These are phyloP conservation scores for Hydrotaea cyrtoneurina DNA, from an alignment of 2,888 invertebrate species.

Conservation along the genomic window DNA sequence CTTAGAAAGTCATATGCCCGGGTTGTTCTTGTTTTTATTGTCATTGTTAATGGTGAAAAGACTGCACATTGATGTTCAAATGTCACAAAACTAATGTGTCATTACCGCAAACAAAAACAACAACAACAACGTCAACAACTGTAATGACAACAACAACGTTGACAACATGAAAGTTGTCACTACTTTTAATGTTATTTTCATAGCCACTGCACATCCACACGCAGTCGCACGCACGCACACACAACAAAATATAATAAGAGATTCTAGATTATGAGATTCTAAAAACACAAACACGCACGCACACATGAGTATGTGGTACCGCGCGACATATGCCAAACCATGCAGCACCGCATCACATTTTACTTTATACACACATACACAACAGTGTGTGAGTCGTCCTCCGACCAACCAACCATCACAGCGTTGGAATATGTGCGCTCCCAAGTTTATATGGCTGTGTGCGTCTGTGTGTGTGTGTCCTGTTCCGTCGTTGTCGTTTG, in stretches of 20 bases:
- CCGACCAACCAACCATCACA: not conserved
- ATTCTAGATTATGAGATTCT: slow-evolving; percentile 40
- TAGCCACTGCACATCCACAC: not conserved
- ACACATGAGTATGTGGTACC: too few relatives aligned
- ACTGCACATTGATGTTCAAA: slow-evolving; percentile 28
- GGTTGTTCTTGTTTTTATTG: not conserved
- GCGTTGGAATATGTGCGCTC: too few relatives aligned
- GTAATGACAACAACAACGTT: slow-evolving; percentile 36
- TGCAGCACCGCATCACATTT: not conserved
- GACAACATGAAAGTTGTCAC: slow-evolving; percentile 62
- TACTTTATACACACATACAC: not conserved
- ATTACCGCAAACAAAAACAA: too few relatives aligned
- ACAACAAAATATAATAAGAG: slow-evolving; percentile 3
- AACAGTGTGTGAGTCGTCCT: too few relatives aligned
- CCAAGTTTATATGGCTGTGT: slow-evolving; percentile 24
- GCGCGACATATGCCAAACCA: not conserved
- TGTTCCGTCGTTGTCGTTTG: slow-evolving; percentile 39
- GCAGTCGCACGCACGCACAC: too few relatives aligned
- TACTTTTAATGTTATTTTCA: slow-evolving; percentile 57
- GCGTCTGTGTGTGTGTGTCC: slow-evolving; percentile 13
- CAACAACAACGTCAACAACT: slow-evolving; percentile 56
- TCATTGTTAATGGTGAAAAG: slow-evolving; percentile 8
- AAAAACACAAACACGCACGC: not conserved
- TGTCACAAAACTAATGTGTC: slow-evolving; percentile 54
- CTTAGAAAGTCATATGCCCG: too few relatives aligned